Base-by-base conservation (phyloP, 2,797 vertebrate species). In the Phylloscopus collybita region DNA sequence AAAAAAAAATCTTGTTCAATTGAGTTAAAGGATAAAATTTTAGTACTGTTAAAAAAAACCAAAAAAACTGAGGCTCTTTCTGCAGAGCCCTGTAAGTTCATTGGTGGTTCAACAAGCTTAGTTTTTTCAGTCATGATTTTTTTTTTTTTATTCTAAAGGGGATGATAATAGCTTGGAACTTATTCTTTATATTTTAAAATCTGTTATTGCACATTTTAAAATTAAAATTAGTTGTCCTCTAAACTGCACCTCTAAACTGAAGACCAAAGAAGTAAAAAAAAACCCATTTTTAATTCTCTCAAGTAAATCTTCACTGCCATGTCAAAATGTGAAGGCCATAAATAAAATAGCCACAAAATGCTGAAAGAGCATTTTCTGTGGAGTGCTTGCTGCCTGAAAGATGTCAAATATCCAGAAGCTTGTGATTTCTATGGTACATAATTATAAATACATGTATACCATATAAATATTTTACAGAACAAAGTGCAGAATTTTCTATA, bases 181-280 rank as follows among this genome's bases (percentile, higher is more conserved):
- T 29, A 5, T 13, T 87, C 7, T 38, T 85, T 49, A 16, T 56
- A 27, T 65, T 78, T 71, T 45, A 38, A 49, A 86, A 53, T 27
- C 4, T 64, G 4, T 19, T 38, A 23, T 29, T 51, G 7, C 4
- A 38, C 8, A 2, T 8, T 32, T 36, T 42, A 19, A 0, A 27
- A n/a, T 60, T 69, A 25, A 1, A 20, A 20, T 16, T 45, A 53
- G 5, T 71, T 80, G 1, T 59, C 71, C 36, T 51, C 10, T 67
- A 45, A 75, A 47, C 13, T 40, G 5, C 8, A 72, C 42, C 38
- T 3, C 34, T 34, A 34, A 27, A 9, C 17, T 4, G 1, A 71
- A 82, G 18, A 56, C 2, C 27, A 75, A 62, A 36, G 21, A 27
- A 27, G 6, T 42, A 17, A 53, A 61, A 53, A 47, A 60, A 26